A percentile compares a stretch with the other conserved stretches of the same genome.
Conservation (phyloP, 2,888 invertebrate species). For the Agrypnus murinus region DNA sequence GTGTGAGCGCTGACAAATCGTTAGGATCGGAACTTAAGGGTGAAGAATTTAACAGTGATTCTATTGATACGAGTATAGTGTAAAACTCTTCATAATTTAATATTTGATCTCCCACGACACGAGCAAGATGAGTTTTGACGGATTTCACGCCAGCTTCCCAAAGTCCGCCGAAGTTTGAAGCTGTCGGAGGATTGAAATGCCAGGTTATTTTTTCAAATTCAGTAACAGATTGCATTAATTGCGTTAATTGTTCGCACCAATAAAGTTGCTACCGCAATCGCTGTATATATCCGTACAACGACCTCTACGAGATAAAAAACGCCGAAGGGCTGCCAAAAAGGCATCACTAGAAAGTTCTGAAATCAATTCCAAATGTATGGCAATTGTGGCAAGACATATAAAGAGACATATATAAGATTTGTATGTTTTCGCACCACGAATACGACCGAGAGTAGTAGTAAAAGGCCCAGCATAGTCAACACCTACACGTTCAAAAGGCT, state of each 20-base stretch:
- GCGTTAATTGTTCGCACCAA: background rate
- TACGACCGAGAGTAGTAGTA: background rate
- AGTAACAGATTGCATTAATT: too few relatives aligned
- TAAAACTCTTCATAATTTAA: too few relatives aligned
- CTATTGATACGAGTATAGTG: too few relatives aligned
- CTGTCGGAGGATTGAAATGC: too few relatives aligned
- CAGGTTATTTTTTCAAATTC: background rate
- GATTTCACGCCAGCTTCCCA: too few relatives aligned
- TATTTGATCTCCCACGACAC: too few relatives aligned
- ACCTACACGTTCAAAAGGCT: background rate
- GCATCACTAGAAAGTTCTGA: background rate
- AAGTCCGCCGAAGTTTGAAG: too few relatives aligned
- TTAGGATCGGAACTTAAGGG: background rate
- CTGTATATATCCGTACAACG: too few relatives aligned
- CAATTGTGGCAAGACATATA: too few relatives aligned
- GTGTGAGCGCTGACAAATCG: background rate
- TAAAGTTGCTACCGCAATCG: background rate
- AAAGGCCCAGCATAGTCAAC: background rate
- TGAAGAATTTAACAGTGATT: background rate
- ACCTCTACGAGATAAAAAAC: background rate
- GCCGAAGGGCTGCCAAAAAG: too few relatives aligned
- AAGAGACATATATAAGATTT: too few relatives aligned
- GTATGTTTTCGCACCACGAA: background rate
- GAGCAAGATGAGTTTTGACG: background rate
- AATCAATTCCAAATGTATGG: too few relatives aligned